Conservation (phyloP, 2,797 vertebrate genomes). For the Dallia pectoralis region DNA sequence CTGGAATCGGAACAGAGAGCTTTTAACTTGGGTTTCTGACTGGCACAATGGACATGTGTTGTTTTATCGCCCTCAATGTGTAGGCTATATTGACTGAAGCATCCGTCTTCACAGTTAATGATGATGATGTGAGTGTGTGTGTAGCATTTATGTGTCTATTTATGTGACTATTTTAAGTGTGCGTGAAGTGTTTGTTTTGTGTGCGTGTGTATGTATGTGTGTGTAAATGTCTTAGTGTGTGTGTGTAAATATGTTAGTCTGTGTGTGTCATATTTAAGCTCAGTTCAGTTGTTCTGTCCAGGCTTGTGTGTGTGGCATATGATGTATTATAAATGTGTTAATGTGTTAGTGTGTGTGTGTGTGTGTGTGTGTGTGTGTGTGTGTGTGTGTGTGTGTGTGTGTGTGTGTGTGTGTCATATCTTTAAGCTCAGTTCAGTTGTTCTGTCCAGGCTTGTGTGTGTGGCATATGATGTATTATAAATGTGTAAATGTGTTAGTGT, state of each 20-base stretch:
- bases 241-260: neutral
- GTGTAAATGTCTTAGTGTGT: constrained; percentile 16
- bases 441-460: constrained; percentile 28
- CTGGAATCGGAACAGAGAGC: neutral
- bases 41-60: constrained; percentile 36
- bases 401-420: constrained; percentile 4
- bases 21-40: constrained; percentile 20
- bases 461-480: constrained; percentile 70
- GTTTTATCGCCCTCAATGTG: constrained; percentile 26
- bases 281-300: neutral
- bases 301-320: neutral
- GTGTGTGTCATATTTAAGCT: neutral
- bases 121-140: neutral
- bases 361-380: neutral
- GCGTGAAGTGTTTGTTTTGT: no score
- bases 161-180: no score
- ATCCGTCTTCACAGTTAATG: neutral
- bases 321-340: no score
- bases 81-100: neutral
- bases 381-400: no score
- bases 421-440: constrained; percentile 12
- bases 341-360: neutral
- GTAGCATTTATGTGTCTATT: neutral
- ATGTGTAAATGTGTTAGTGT: no score
- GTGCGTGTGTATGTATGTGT: neutral